A percentile compares a stretch with the other conserved stretches of the same genome.
These are phyloP conservation scores for Myiotriccus ornatus DNA, from an alignment of 2,797 vertebrate genomes.

Conservation along the genomic window DNA sequence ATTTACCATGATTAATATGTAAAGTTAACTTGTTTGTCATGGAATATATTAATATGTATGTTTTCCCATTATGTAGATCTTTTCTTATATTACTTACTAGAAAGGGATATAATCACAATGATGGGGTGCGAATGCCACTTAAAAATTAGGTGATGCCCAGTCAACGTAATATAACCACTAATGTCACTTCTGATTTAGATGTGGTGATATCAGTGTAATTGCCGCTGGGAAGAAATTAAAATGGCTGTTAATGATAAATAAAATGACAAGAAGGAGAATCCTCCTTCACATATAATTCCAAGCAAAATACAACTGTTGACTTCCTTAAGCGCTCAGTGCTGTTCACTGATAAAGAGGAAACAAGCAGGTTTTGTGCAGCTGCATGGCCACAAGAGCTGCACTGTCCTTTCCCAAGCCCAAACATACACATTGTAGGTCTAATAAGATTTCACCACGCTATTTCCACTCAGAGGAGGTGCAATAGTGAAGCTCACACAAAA, in stretches of 20 bases:
- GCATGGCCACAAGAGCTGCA: not conserved
- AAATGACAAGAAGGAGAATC: conserved; percentile 70
- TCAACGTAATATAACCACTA: conserved; percentile 62
- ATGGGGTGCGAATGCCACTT: conserved; percentile 76
- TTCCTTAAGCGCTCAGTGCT: not conserved
- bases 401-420: not conserved
- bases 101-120: conserved; percentile 68
- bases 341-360: not conserved
- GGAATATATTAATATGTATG: conserved; percentile 57
- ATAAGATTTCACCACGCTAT: not conserved
- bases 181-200: conserved; percentile 75
- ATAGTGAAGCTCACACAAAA: not conserved
- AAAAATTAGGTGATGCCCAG: conserved; percentile 78
- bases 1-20: conserved; percentile 56
- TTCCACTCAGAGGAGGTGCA: not conserved
- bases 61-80: conserved; percentile 49
- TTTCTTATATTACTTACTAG: conserved; percentile 69
- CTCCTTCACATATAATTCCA: conserved; percentile 56
- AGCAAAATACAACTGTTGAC: conserved; percentile 9
- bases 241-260: conserved; percentile 74
- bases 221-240: conserved; percentile 73
- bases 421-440: not conserved
- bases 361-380: not conserved
- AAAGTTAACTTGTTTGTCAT: conserved; percentile 58
- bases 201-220: conserved; percentile 71